Conservation (phyloP, 2,888 invertebrate species). For the Heliconius charithonia region DNA sequence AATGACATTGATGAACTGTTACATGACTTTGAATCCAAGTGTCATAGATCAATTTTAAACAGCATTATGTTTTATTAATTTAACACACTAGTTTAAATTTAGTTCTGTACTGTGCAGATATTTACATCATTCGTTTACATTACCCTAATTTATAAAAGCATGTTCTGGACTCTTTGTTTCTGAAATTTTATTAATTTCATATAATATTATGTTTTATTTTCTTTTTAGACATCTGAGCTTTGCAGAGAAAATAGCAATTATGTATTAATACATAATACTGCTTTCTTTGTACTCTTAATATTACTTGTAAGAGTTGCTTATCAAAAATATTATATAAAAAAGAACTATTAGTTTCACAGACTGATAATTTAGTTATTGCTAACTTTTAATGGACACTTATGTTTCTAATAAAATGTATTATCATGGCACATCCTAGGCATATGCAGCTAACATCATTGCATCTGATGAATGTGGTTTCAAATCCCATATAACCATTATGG, state of each 20-base stretch:
- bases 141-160: not conserved
- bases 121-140: not conserved
- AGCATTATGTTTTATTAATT: constrained; percentile 93
- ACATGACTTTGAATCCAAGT: constrained; percentile 96
- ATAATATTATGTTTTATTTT: not conserved
- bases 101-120: not conserved
- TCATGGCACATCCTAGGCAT: not conserved
- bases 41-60: constrained; percentile 93
- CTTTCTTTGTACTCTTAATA: not conserved
- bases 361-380: not conserved
- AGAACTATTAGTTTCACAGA: not conserved
- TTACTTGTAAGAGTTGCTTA: not conserved
- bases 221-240: not conserved
- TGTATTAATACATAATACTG: not conserved
- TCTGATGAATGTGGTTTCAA: not conserved
- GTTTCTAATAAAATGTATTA: not conserved
- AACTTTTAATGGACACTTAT: not conserved
- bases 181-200: not conserved
- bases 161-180: not conserved
- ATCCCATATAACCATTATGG: not conserved
- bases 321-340: not conserved
- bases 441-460: not conserved
- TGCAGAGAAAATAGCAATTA: not conserved
- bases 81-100: not conserved
- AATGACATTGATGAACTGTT: constrained; percentile 98